A percentile compares a stretch with the other conserved stretches of the same genome.
Conservation (phyloP, 2,113 vertebrate genomes). For the Rhinogobius similis region DNA sequence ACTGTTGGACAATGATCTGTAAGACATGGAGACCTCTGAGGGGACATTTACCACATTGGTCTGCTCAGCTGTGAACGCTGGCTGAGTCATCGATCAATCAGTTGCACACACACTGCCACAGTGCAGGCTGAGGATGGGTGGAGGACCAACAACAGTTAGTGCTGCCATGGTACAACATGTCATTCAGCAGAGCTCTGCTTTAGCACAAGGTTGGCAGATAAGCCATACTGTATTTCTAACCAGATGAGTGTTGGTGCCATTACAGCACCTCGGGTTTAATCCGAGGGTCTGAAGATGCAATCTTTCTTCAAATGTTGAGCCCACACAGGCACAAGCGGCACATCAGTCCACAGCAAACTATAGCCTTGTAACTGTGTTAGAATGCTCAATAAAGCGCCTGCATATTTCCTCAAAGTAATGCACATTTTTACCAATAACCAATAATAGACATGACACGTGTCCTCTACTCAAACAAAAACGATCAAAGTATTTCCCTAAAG, state of each 20-base stretch:
- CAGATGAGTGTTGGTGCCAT: background rate
- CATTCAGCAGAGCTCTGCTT: conserved; percentile 8
- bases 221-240: conserved; percentile 16
- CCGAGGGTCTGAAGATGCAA: conserved; percentile 9
- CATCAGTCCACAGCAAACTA: background rate
- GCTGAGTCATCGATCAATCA: conserved; percentile 46
- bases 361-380: background rate
- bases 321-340: conserved; percentile 7
- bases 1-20: background rate
- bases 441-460: background rate
- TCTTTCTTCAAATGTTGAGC: background rate
- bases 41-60: conserved; percentile 60
- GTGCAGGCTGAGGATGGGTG: conserved; percentile 47
- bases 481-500: background rate
- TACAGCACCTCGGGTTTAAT: background rate
- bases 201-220: background rate
- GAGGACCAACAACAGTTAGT: conserved; percentile 30
- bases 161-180: background rate
- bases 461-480: background rate
- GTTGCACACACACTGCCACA: conserved; percentile 51
- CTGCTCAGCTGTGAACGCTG: conserved; percentile 63
- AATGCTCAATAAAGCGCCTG: background rate
- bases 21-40: background rate
- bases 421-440: background rate
- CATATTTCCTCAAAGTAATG: background rate